Base-by-base conservation (phyloP, 2,797 vertebrate genomes). In the Xiphorhynchus erythropygius region DNA sequence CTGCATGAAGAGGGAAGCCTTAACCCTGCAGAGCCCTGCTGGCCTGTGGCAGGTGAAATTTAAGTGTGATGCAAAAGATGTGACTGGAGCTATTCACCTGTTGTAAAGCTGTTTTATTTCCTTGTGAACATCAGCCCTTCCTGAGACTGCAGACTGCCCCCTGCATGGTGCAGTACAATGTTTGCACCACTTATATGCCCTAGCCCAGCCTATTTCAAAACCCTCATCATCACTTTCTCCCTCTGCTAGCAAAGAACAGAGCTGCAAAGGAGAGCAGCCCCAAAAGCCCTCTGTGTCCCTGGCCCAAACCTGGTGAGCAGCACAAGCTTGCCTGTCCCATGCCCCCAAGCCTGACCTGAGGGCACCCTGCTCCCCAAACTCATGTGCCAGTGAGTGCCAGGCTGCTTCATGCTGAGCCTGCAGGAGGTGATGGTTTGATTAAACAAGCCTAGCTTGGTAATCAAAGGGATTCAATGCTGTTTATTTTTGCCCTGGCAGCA, bases 131-230 rank as follows among this genome's bases (percentile, higher is more conserved):
- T 27, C 56, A 55, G 10, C 25, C 13, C 13, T 30, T 53, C 53
- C 49, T 63, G 59, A 68, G 23, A 14, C 28, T 5, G 1, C 37
- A 69, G 30, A 14, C 37, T 52, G 37, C 62, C 22, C 23, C 42
- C 67, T 60, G 16, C 12, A 1, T 3, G 27, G 21, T 32, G 30
- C 64, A 70, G 32, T 6, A 59, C 2, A 3, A 7, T 11, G 24
- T n/a, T 42, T 52, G 19, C 1, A 7, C 23, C 21, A 16, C 18
- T 35, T 7, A 2, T 2, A 5, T 3, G 14, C 6, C 11, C 18
- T 24, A 13, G 18, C 37, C 67, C 41, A 33, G 17, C 28, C 62
- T 59, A 1, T 18, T 59, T 23, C 63, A 33, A 24, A 2, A 4
- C 13, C 23, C 12, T 69, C 7, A 7, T 33, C 27, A 47, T 46